Percentiles rank a stretch among this genome's conserved stretches.
Conservation (phyloP, 2,888 invertebrate species). For the Alitta virens region DNA sequence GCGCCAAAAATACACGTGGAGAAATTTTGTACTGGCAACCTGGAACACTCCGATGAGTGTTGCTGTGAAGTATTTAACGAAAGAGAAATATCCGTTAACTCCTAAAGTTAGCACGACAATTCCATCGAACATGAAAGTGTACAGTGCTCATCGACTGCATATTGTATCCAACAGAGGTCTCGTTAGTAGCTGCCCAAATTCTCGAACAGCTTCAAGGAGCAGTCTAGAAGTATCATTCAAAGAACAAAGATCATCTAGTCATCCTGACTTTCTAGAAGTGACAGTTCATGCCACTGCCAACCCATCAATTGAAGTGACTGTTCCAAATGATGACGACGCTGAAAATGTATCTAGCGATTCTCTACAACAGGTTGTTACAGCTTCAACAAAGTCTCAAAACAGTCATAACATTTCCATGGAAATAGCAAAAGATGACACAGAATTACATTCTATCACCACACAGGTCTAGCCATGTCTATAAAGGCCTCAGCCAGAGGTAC, state of each 20-base stretch:
- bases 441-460: too few relatives aligned
- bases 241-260: slow-evolving; percentile 32
- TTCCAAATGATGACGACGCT: too few relatives aligned
- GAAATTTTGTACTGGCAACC: slow-evolving; percentile 44
- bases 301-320: too few relatives aligned
- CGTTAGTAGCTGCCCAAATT: slow-evolving; percentile 36
- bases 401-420: too few relatives aligned
- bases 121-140: slow-evolving; percentile 46
- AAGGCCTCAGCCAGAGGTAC: too few relatives aligned
- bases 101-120: slow-evolving; percentile 46
- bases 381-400: too few relatives aligned
- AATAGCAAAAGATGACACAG: too few relatives aligned
- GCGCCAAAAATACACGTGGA: slow-evolving; percentile 41
- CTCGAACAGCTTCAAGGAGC: slow-evolving; percentile 26
- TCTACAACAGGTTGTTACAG: too few relatives aligned
- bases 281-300: background rate
- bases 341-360: too few relatives aligned
- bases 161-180: background rate
- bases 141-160: slow-evolving; percentile 26
- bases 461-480: too few relatives aligned
- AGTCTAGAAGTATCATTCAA: slow-evolving; percentile 25
- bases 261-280: slow-evolving; percentile 32
- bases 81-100: slow-evolving; percentile 41
- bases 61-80: slow-evolving; percentile 43
- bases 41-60: slow-evolving; percentile 38